Evolutionary conservation across 1,140 invertebrate species (phyloP), one percentile per base, ranked within the genome.

Genomic region (Drosophila subpulchrella): DNA sequence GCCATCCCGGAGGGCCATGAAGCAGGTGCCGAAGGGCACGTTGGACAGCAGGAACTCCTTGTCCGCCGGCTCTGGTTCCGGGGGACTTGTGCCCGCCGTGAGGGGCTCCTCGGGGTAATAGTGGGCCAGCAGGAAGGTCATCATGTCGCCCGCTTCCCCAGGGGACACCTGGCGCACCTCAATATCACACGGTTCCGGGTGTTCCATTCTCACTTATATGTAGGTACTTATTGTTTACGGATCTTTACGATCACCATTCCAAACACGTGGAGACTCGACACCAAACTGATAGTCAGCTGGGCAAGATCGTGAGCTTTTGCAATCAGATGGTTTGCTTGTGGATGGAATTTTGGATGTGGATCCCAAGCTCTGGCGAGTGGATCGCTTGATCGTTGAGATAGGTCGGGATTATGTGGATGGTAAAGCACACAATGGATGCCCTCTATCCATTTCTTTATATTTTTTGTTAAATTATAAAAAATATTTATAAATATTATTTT

Each of bases 81-180:
- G 72, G 0, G 85, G 85, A 7, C 30, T 51, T 2, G 63, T 73
- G 44, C 85, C 85, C 3, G 24, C 50, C 24, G 85, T 89, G 4
- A 90, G 39, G 0, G 85, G 85, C 17, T 89, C 85, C 15, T 89
- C 85, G 3, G 46, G 74, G 13, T 89, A 89, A 30, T 90, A 89
- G 39, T 89, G 78, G 27, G 38, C 48, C 27, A 54, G 67, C 6
- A 89, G 77, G 20, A 90, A 90, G 15, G 63, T 8, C 39, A 89
- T 62, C 0, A 89, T 38, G 2, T 46, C 41, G 2, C 54, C 47
- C 12, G 59, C 20, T 12, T 90, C 81, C 0, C 39, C 27, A 0
- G 0, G 44, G 2, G 5, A 11, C 3, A 66, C 66, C 56, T 70
- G 62, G 15, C 63, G 62, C 2, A 88, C 27, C n/a, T 50, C 42